Percentiles rank a stretch among this genome's conserved stretches.
Evolutionary conservation across 2,888 invertebrate species (phyloP).

Genomic region (Teinopalpus imperialis): DNA sequence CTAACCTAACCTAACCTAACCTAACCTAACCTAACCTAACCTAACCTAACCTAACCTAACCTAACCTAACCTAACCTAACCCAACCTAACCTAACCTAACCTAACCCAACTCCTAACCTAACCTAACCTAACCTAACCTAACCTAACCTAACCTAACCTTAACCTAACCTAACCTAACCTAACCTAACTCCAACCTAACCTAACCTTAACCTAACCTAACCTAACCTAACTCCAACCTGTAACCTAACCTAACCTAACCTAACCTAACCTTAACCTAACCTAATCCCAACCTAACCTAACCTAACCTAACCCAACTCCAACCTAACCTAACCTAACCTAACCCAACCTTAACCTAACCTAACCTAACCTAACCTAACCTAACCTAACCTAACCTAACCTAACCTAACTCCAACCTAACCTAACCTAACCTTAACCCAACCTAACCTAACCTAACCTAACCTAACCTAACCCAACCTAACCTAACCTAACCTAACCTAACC

Average conservation of each 20-base stretch:
- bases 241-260: conserved; percentile 29
- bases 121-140: conserved; percentile 25
- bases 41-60: conserved; percentile 25
- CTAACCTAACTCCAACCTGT: too few species aligned
- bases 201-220: too few species aligned
- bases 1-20: conserved; percentile 28
- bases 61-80: conserved; percentile 27
- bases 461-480: conserved; percentile 22
- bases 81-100: too few species aligned
- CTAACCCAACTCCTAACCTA: too few species aligned
- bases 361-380: conserved; percentile 16
- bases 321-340: conserved; percentile 29
- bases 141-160: too few species aligned
- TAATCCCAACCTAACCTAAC: too few species aligned
- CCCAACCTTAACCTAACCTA: conserved; percentile 26
- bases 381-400: conserved; percentile 19
- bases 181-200: too few species aligned
- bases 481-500: conserved; percentile 21
- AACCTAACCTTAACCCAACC: too few species aligned
- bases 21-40: conserved; percentile 27
- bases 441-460: conserved; percentile 21
- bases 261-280: too few species aligned
- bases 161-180: too few species aligned
- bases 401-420: too few species aligned
- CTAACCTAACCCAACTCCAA: conserved; percentile 20